phyloP scores from a whole-genome alignment of 2,113 vertebrate genomes.

The Hippolais icterina region DNA sequence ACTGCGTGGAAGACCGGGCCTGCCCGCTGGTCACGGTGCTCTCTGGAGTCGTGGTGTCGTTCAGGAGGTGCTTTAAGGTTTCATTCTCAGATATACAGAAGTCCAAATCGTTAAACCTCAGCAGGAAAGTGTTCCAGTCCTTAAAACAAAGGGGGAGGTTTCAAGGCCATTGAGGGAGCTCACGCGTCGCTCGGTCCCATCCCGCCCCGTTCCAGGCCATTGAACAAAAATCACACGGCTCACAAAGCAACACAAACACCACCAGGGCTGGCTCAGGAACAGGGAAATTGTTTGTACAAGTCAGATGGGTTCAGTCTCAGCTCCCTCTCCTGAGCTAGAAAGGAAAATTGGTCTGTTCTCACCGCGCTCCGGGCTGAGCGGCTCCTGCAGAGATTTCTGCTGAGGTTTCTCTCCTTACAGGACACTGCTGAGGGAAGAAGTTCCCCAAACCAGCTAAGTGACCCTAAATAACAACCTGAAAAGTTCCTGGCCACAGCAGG shows the following conservation, averaged over 20 bases:
- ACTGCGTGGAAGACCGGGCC: slow-evolving; percentile 85
- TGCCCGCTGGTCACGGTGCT: slow-evolving; percentile 89
- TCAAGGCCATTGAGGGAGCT: background rate
- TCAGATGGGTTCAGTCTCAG: background rate
- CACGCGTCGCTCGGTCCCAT: rapidly evolving
- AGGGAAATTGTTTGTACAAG: rapidly evolving
- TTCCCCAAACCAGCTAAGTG: background rate
- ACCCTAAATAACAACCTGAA: background rate
- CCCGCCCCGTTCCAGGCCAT: background rate
- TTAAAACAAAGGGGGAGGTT: slow-evolving; percentile 31
- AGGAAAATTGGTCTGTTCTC: background rate
- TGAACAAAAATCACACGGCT: background rate
- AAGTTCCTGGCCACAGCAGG: background rate
- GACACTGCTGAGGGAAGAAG: background rate
- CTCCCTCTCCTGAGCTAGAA: background rate
- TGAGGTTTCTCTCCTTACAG: rapidly evolving
- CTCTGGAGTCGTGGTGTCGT: slow-evolving; percentile 88
- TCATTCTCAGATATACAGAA: slow-evolving; percentile 98
- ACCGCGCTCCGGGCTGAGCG: rapidly evolving
- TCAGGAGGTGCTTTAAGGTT: slow-evolving; percentile 92
- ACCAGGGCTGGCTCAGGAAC: background rate
- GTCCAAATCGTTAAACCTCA: slow-evolving; percentile 95
- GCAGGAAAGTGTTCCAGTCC: slow-evolving; percentile 98
- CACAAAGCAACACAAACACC: background rate
- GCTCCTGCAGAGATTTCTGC: background rate